These are phyloP conservation scores for Rana temporaria DNA, from an alignment of 2,113 vertebrate species.

Conservation along the genomic window DNA sequence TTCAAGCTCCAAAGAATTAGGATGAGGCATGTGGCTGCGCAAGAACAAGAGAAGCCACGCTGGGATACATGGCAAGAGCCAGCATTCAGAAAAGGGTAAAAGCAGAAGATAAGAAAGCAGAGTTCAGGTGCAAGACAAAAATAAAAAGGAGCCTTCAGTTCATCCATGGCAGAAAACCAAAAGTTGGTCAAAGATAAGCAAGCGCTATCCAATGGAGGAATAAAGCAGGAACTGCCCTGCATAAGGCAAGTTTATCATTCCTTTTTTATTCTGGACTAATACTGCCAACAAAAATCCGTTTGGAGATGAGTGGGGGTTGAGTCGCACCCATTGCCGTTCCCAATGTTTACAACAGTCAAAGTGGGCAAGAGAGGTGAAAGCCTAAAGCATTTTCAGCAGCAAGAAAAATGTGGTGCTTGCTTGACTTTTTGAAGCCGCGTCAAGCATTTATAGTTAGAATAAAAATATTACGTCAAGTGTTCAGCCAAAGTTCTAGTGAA, in stretches of 20 bases:
- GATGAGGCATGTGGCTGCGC: slow-evolving; percentile 21
- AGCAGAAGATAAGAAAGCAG: slow-evolving; percentile 10
- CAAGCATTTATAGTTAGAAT: no score
- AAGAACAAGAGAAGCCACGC: not conserved
- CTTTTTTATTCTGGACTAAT: no score
- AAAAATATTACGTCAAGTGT: not conserved
- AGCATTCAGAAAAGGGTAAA: not conserved
- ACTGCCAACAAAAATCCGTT: not conserved
- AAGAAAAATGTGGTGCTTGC: not conserved
- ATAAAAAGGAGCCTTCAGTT: not conserved
- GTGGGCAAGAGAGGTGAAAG: no score
- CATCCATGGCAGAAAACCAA: not conserved
- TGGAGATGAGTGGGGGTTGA: not conserved
- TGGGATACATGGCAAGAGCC: not conserved
- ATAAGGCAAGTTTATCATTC: no score
- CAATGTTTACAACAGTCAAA: not conserved
- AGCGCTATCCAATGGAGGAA: not conserved
- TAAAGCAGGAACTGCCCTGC: not conserved
- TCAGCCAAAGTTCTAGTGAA: not conserved
- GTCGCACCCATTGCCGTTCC: slow-evolving; percentile 13
- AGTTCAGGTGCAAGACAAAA: not conserved
- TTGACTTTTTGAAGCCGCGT: no score
- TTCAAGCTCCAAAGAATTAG: not conserved
- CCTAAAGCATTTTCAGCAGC: not conserved
- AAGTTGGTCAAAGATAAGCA: not conserved